Evolutionary conservation across 2,797 vertebrate genomes (phyloP), one percentile per base, ranked within the genome.

Genomic region (Cyprinodon diabolis): DNA sequence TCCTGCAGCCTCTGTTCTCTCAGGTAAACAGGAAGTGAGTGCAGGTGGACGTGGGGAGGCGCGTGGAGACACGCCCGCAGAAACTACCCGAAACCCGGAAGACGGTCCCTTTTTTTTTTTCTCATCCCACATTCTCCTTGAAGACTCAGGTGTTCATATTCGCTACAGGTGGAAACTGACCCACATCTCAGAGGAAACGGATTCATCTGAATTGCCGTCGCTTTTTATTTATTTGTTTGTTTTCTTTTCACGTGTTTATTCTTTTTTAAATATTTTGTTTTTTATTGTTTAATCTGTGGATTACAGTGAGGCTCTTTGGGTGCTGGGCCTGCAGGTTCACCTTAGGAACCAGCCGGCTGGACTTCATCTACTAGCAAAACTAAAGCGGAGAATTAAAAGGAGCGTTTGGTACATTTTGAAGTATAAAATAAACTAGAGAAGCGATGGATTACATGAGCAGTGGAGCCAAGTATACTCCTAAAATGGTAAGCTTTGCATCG

Each of bases 401-500:
- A 40, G 52, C 14, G 23, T 67, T 76, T 47, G 0, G 8, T 30
- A 25, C 4, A 4, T 4, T 75, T 66, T 40, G 3, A 6, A 40
- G 4, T 1, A 12, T 3, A 35, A 21, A 74, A 17, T 54, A 30
- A 58, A 14, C 1, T 7, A 11, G 9, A 47, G 3, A 48, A 40
- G 25, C 48, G 45, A 94, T 95, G 94, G 94, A 95, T 49, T 92
- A 90, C 76, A 92, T 94, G 87, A 85, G 93, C 69, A 84, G 89
- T 66, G 93, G 91, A 57, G 76, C 89, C 80, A 92, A 87, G 51
- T 95, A 95, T 90, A 90, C 85, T 6, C 93, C 94, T 0, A 80
- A 82, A 6, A 0, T 60, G 86, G 91, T 93, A 82, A 88, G 91
- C 3, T 45, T 21, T 54, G 57, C 47, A 15, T 0, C 2, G 15